Evolutionary conservation across 2,888 invertebrate genomes (phyloP).

Genomic region (Lymantria monacha): DNA sequence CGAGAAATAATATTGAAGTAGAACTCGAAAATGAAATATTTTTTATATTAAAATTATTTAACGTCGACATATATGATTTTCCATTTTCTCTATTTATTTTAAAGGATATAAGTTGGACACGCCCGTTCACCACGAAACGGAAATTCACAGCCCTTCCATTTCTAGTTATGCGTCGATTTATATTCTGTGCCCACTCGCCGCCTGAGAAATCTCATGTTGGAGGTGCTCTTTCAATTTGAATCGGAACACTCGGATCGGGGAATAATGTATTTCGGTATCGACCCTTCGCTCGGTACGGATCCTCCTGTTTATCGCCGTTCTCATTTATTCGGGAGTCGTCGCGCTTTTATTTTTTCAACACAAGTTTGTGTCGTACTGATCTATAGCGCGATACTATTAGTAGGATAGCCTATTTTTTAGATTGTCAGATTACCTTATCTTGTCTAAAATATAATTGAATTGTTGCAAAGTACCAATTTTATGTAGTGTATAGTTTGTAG

Average conservation of each 20-base stretch:
- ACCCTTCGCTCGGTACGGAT: conserved; percentile 77
- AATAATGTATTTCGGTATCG: conserved; percentile 82
- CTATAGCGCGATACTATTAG: conserved; percentile 71
- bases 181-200: conserved; percentile 81
- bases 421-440: conserved; percentile 65
- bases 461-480: conserved; percentile 49
- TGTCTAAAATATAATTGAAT: conserved; percentile 70
- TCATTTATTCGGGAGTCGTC: conserved; percentile 81
- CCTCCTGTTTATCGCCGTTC: conserved; percentile 80
- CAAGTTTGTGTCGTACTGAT: conserved; percentile 71
- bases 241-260: conserved; percentile 82
- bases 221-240: conserved; percentile 83
- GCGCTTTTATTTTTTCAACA: conserved; percentile 80
- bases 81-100: conserved; percentile 41
- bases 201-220: conserved; percentile 81
- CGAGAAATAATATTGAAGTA: conserved; percentile 10
- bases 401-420: conserved; percentile 57
- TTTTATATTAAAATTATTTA: conserved; percentile 15
- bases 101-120: conserved; percentile 43
- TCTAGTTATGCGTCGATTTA: conserved; percentile 81
- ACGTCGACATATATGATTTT: conserved; percentile 23
- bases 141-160: conserved; percentile 78
- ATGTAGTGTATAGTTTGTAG: too few relatives aligned
- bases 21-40: conserved; percentile 3
- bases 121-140: conserved; percentile 67